These are phyloP conservation scores for Caenorhabditis remanei DNA, from an alignment of 1,140 invertebrate genomes.

Conservation along the genomic window DNA sequence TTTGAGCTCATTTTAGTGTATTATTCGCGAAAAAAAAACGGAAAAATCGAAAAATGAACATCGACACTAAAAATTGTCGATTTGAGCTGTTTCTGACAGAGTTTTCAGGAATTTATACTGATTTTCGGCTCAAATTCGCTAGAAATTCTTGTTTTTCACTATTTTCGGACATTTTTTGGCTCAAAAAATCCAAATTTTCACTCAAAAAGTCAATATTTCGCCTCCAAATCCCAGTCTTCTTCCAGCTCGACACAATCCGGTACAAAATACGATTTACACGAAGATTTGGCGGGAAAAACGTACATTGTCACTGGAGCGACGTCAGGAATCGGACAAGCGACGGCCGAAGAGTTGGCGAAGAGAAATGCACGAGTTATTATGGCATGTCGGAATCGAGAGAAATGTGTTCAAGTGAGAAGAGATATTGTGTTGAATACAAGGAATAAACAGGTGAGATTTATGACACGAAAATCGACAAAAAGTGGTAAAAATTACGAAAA, in stretches of 20 bases:
- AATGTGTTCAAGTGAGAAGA: slow-evolving; percentile 73
- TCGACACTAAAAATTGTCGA: no score
- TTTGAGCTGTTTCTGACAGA: no score
- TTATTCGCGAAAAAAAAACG: no score
- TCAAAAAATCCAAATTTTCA: background rate
- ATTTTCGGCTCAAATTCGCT: no score
- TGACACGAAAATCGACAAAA: background rate
- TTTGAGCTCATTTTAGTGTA: no score
- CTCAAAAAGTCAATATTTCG: background rate
- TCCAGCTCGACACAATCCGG: slow-evolving; percentile 70
- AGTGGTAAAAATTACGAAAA: background rate
- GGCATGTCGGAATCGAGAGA: slow-evolving; percentile 76
- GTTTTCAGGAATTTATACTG: no score
- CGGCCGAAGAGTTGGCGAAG: slow-evolving; percentile 73
- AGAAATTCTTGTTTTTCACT: background rate
- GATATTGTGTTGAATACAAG: slow-evolving; percentile 75
- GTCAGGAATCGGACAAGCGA: slow-evolving; percentile 73
- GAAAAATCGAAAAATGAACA: no score
- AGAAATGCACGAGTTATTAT: slow-evolving; percentile 76
- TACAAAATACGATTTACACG: slow-evolving; percentile 72
- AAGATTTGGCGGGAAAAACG: slow-evolving; percentile 74
- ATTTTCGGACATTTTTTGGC: background rate
- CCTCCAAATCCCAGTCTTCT: slow-evolving; percentile 29
- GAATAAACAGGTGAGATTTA: slow-evolving; percentile 70
- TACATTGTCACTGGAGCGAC: slow-evolving; percentile 77